Percentiles rank a stretch among this genome's conserved stretches.
Evolutionary conservation across 2,797 vertebrate genomes (phyloP).

Genomic region (Sarcoramphus papa): DNA sequence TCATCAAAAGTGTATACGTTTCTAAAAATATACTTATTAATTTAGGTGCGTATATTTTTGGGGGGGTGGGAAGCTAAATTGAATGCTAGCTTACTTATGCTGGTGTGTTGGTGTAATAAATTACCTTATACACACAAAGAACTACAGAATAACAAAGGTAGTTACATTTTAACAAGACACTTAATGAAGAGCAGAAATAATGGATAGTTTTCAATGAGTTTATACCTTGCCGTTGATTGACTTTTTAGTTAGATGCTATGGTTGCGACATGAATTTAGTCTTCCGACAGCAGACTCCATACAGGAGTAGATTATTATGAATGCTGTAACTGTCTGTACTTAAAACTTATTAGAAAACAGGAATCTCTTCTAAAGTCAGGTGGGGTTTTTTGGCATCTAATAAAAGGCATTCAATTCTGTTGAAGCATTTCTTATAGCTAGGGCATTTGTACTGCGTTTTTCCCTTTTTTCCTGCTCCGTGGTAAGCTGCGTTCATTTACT

Average conservation of each 20-base stretch:
- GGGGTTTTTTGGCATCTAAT: neutral
- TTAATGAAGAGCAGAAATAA: neutral
- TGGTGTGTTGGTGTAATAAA: neutral
- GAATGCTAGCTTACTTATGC: neutral
- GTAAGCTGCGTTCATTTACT: neutral
- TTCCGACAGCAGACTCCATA: neutral
- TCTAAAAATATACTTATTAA: neutral
- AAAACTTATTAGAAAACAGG: neutral
- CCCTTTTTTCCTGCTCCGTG: neutral
- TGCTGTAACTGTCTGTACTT: neutral
- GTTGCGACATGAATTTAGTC: neutral
- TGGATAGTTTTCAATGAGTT: neutral
- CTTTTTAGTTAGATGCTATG: neutral
- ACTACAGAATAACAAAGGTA: neutral
- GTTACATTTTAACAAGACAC: neutral
- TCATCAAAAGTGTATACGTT: neutral
- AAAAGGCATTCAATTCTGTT: neutral
- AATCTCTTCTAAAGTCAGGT: neutral
- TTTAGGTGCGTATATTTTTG: neutral
- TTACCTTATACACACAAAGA: neutral
- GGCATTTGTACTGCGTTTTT: neutral
- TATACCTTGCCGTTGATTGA: neutral
- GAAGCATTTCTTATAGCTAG: neutral
- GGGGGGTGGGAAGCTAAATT: neutral
- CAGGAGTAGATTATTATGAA: neutral